Evolutionary conservation across 2,113 vertebrate genomes (phyloP), one percentile per base, ranked within the genome.

Genomic region (Martes martes): DNA sequence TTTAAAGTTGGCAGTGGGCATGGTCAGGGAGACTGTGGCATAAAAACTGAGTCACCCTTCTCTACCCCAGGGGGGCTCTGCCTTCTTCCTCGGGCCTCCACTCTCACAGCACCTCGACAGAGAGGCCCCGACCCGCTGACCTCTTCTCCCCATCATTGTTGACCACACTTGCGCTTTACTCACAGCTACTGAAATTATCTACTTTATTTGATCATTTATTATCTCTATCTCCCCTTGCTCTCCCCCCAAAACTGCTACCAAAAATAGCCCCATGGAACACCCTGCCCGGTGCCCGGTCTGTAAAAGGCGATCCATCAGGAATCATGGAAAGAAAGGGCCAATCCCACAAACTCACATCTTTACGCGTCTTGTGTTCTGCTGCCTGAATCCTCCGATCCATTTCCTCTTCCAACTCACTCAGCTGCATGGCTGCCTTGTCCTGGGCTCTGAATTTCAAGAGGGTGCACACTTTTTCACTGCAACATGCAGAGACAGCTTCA

Each of bases 321-420:
- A n/a, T 1, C 4, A 45, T 13, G 4, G 6, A 39, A 33, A 4
- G 21, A 57, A 71, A 0, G 31, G 33, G 1, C 31, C 14, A 50
- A 67, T 11, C 36, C 15, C 81, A 67, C 88, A 96, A 83, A 98
- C 98, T 98, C 88, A 99, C 99, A 96, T 99, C 99, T 85, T 99
- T 99, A 78, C 98, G 98, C 23, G 99, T 98, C 97, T 99, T 99
- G 94, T 98, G 99, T 95, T 99, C 99, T 0, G 98, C 98, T 79
- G 99, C 98, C 26, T 99, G 99, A 97, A 99, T 99, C 31, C 99
- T 99, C 45, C 99, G 99, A 91, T 99, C 99, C 99, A 99, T 99
- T 97, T 99, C 99, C 73, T 99, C 99, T 96, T 99, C 99, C 98
- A 99, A 98, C 96, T 99, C 99, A 95, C 99, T 99, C 92, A 99